Percentiles rank a stretch among this genome's conserved stretches.
These are phyloP conservation scores for Psilopsiagon aurifrons DNA, from an alignment of 2,113 vertebrate species.

Conservation along the genomic window DNA sequence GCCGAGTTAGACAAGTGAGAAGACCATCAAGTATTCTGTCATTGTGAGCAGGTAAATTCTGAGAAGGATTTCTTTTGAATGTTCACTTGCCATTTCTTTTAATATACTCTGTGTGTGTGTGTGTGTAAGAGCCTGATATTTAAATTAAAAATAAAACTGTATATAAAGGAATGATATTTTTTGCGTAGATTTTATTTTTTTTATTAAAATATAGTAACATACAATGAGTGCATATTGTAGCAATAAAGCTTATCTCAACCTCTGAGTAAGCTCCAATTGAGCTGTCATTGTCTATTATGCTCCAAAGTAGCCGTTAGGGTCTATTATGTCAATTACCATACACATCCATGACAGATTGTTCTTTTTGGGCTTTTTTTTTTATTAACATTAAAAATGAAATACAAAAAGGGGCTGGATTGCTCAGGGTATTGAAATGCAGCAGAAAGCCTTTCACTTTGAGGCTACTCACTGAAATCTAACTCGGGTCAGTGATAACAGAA, in stretches of 20 bases:
- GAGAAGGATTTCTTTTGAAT: not conserved
- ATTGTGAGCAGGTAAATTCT: not conserved
- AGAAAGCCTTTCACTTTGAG: not conserved
- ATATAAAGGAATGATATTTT: not conserved
- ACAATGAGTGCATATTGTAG: not conserved
- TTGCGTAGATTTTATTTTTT: not conserved
- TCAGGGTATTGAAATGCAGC: not conserved
- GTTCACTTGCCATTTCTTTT: not conserved
- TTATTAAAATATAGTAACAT: not conserved
- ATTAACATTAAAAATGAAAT: conserved; percentile 11
- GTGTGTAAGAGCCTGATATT: not conserved
- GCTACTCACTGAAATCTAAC: not conserved
- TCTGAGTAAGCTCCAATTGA: conserved; percentile 15
- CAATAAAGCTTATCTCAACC: not conserved
- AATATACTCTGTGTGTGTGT: not conserved
- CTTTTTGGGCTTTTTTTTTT: not conserved
- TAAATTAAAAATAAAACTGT: not conserved
- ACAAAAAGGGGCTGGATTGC: not conserved
- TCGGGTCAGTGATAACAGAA: not conserved
- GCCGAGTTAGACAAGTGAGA: not conserved
- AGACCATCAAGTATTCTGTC: not conserved
- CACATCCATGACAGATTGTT: conserved; percentile 18
- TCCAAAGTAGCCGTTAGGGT: conserved; percentile 32
- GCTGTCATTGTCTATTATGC: conserved; percentile 30
- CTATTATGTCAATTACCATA: conserved; percentile 54